Evolutionary conservation across 1,140 invertebrate genomes (phyloP).

Genomic region (Hirudo medicinalis): DNA sequence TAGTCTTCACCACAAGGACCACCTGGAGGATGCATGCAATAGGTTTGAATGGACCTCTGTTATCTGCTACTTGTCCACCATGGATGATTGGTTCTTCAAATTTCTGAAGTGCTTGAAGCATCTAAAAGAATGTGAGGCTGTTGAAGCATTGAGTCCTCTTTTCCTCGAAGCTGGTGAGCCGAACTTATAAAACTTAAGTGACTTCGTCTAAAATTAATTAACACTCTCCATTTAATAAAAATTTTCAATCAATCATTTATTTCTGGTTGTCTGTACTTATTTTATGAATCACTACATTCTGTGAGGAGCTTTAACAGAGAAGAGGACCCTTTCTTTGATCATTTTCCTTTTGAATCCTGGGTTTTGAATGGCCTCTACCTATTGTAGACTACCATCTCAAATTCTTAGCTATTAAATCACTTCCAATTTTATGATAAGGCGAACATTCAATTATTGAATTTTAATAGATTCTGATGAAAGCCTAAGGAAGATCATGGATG

Average conservation of each 20-base stretch:
- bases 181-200: background rate
- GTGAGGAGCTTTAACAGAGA: background rate
- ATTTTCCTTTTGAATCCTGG: no score
- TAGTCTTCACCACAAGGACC: no score
- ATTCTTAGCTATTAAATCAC: no score
- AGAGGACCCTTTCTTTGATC: background rate
- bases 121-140: background rate
- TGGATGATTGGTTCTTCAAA: constrained; percentile 3
- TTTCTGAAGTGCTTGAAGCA: constrained; percentile 1
- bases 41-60: no score
- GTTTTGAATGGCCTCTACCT: no score
- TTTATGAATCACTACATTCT: background rate
- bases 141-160: background rate
- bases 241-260: background rate
- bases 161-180: background rate
- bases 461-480: no score
- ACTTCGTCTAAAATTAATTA: background rate
- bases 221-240: background rate
- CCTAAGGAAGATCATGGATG: no score
- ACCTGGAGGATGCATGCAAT: no score
- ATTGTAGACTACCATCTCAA: no score
- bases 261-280: background rate
- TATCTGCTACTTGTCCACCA: background rate
- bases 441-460: no score
- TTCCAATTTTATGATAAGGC: no score